Percentiles rank a stretch among this genome's conserved stretches.
phyloP scores from a whole-genome alignment of 2,888 invertebrate genomes.

The Latrodectus elegans region DNA sequence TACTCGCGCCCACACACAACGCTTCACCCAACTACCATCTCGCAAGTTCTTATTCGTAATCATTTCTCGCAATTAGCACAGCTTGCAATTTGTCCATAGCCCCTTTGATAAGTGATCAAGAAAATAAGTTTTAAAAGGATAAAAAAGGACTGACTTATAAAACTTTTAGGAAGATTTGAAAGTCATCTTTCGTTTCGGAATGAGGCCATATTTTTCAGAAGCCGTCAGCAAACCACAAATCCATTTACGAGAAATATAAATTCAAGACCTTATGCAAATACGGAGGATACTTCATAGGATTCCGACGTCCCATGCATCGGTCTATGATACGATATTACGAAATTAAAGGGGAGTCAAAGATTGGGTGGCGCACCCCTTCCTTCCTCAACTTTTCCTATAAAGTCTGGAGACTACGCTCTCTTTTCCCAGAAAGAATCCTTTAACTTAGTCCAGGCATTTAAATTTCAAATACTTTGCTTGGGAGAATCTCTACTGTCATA shows the following conservation, averaged over 20 bases:
- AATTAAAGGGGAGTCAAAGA: constrained; percentile 51
- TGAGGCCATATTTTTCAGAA: constrained; percentile 36
- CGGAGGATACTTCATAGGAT: constrained; percentile 19
- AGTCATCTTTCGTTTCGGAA: constrained; percentile 52
- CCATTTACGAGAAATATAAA: constrained; percentile 41
- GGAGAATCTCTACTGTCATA: too few species aligned
- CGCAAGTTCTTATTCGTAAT: too few species aligned
- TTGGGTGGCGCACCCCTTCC: not conserved
- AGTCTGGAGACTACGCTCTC: too few species aligned
- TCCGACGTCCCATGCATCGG: not conserved
- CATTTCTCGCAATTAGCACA: too few species aligned
- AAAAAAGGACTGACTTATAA: constrained; percentile 37
- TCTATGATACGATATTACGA: constrained; percentile 42
- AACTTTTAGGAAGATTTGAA: constrained; percentile 58
- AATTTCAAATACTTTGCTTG: too few species aligned
- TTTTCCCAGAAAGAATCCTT: too few species aligned
- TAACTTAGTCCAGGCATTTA: too few species aligned
- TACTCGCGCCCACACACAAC: too few species aligned
- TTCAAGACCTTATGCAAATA: constrained; percentile 59
- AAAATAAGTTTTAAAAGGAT: constrained; percentile 37
- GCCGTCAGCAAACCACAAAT: constrained; percentile 13
- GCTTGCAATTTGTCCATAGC: not conserved
- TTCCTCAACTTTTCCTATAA: too few species aligned
- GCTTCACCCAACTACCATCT: too few species aligned
- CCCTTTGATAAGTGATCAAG: constrained; percentile 32